phyloP scores from a whole-genome alignment of 2,888 invertebrate genomes.

The Yponomeuta sedellus region DNA sequence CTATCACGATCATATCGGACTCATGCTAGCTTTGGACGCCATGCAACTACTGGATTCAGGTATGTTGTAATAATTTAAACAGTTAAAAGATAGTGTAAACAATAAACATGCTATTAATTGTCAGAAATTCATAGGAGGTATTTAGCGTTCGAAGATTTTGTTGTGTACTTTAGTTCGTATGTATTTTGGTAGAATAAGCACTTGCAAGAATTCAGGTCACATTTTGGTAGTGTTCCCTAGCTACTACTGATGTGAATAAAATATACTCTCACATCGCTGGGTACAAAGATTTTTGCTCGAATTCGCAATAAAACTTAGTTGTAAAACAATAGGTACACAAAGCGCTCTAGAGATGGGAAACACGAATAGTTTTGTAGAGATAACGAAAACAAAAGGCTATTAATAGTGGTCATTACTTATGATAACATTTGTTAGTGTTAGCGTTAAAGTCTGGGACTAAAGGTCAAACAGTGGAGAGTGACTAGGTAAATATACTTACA shows the following conservation, averaged over 20 bases:
- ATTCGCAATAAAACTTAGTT: neutral
- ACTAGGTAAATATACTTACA: no score
- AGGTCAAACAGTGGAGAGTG: no score
- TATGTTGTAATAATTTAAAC: conserved; percentile 32
- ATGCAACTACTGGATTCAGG: conserved; percentile 87
- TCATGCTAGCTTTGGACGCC: conserved; percentile 91
- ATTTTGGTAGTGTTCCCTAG: neutral
- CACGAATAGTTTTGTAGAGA: neutral
- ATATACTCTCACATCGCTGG: neutral
- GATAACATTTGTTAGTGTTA: no score
- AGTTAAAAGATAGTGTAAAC: no score
- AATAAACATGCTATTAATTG: no score
- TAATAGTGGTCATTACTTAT: neutral
- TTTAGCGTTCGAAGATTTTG: neutral
- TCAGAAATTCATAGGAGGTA: neutral
- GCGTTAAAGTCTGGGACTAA: no score
- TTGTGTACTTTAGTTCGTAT: neutral
- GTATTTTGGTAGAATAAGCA: neutral
- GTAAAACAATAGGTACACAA: neutral
- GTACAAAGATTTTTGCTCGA: neutral
- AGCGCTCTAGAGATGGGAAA: neutral
- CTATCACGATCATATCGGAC: conserved; percentile 92
- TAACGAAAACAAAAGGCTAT: neutral
- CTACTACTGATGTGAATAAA: neutral
- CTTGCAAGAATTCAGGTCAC: neutral